These are phyloP conservation scores for Crossocerus cetratus DNA, from an alignment of 2,888 invertebrate genomes.

Conservation along the genomic window DNA sequence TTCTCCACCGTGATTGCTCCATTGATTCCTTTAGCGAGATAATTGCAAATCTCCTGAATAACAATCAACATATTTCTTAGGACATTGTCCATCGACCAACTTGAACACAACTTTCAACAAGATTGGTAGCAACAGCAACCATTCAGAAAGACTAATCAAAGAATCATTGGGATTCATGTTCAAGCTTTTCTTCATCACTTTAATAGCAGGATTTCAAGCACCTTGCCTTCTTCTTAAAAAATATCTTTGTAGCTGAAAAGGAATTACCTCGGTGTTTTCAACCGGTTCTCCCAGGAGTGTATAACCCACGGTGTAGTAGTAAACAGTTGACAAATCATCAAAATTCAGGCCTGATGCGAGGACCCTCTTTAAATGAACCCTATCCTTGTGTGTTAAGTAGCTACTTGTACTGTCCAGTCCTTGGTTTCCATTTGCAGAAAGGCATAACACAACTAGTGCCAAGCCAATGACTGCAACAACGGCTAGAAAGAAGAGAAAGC, in stretches of 20 bases:
- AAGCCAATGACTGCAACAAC: slow-evolving; percentile 19
- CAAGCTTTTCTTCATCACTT: slow-evolving; percentile 65
- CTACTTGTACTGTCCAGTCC: slow-evolving; percentile 69
- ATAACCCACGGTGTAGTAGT: slow-evolving; percentile 87
- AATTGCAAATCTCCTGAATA: slow-evolving; percentile 77
- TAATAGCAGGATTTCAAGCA: neutral
- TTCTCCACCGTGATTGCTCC: slow-evolving; percentile 73
- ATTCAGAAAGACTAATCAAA: slow-evolving; percentile 75
- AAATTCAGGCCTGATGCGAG: slow-evolving; percentile 69
- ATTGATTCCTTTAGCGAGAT: slow-evolving; percentile 69
- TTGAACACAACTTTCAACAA: too few relatives aligned
- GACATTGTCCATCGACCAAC: too few relatives aligned
- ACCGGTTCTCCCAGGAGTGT: slow-evolving; percentile 82
- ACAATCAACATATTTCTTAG: neutral
- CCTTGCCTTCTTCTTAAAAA: neutral
- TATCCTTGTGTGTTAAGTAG: slow-evolving; percentile 70
- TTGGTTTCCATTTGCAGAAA: slow-evolving; percentile 33
- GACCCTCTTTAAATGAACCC: slow-evolving; percentile 67
- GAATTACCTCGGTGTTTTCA: slow-evolving; percentile 76
- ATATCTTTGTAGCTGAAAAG: neutral
- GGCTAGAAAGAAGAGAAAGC: slow-evolving; percentile 16
- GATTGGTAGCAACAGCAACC: neutral
- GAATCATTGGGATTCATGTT: slow-evolving; percentile 67
- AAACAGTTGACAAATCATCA: slow-evolving; percentile 82
- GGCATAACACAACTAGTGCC: slow-evolving; percentile 5